Base-by-base conservation (phyloP, 2,113 vertebrate genomes). In the Stegastes partitus region DNA sequence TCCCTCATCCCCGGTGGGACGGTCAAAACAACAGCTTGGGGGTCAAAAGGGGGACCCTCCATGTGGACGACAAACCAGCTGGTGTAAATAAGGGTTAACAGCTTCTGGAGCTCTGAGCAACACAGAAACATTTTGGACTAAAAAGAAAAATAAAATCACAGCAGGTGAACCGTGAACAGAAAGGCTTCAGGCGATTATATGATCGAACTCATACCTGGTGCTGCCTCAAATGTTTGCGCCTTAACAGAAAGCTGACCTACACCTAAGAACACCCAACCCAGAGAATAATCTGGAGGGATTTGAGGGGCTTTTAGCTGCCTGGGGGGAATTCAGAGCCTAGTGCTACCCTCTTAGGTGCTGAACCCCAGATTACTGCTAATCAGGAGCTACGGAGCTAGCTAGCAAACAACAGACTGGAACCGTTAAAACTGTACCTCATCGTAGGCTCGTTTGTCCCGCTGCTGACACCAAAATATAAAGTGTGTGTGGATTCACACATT, bases 11-110 rank as follows among this genome's bases (percentile, higher is more conserved):
- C 53, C 66, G 23, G 45, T 42, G 67, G 59, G 79, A 78, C 87
- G 83, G 86, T 84, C 87, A 90, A 86, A 93, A 92, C 87, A 92
- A 92, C 86, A 89, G 77, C 68, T 82, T 72, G 86, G 68, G 84
- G 74, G 86, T 69, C 61, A 80, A 28, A 18, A 44, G 42, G 74
- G 64, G 61, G 44, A 55, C 34, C 69, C 22, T 75, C 31, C 19
- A 57, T 26, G 57, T 64, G 71, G 22, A 23, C 70, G 61, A 81
- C 69, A 72, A 83, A 56, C 19, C 65, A 58, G 26, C 11, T 71
- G 61, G 23, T 42, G 28, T 37, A 61, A 59, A 80, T 58, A 10
- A 58, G 26, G 21, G 21, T 54, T 21, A 56, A 55, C 44, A 51
- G 61, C 23, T 56, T 61, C 72, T 31, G 16, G 65, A 56, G 19